Evolutionary conservation across 1,140 invertebrate species (phyloP).

Genomic region (Lucilia cuprina): DNA sequence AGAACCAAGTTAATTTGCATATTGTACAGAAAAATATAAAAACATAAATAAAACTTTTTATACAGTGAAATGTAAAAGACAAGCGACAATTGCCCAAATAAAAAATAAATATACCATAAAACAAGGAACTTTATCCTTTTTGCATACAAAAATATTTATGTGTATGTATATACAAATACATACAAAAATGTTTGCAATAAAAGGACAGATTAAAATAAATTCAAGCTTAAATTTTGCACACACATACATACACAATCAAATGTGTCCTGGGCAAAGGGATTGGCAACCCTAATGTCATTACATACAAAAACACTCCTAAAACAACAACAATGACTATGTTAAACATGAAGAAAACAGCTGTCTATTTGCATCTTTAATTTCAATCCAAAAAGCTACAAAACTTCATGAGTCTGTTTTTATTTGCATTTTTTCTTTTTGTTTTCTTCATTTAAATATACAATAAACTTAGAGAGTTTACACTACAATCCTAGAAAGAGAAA

Average conservation of each 20-base stretch:
- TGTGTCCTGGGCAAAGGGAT: not conserved
- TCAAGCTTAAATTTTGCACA: not conserved
- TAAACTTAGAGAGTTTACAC: not conserved
- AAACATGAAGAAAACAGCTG: slow-evolving; percentile 10
- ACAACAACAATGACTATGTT: not conserved
- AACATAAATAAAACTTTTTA: not conserved
- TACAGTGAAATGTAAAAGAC: not conserved
- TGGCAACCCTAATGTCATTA: not conserved
- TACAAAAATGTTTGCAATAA: not conserved
- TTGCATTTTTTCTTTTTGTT: not conserved
- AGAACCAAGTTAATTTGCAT: not conserved
- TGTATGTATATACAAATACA: too few relatives aligned
- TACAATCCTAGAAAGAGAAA: not conserved
- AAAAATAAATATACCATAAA: not conserved
- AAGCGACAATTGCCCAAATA: not conserved
- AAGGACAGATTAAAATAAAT: not conserved
- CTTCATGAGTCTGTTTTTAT: not conserved
- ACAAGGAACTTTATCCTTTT: not conserved
- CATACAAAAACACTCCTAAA: not conserved
- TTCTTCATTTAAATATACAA: not conserved
- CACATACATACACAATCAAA: not conserved
- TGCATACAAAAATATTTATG: not conserved
- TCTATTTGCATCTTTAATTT: slow-evolving; percentile 18
- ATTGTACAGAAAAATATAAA: not conserved
- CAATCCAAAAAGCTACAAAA: not conserved